Percentiles rank a stretch among this genome's conserved stretches.
Conservation (phyloP, 2,797 vertebrate species). For the Anabas testudineus region DNA sequence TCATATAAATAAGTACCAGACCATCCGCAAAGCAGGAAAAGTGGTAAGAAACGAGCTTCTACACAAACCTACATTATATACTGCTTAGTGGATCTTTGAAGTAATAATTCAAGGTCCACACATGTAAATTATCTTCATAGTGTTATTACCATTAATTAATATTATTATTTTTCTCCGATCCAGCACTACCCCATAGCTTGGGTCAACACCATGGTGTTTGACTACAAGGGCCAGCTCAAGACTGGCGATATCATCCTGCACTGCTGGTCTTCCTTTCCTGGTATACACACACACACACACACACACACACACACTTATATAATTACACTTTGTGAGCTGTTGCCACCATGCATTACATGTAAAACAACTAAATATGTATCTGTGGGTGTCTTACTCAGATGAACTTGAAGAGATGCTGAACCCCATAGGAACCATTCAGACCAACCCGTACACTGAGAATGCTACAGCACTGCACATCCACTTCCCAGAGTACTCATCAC, state of each 20-base stretch:
- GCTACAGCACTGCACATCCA: conserved; percentile 93
- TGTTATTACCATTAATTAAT: not conserved
- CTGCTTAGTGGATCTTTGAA: not conserved
- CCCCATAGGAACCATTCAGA: conserved; percentile 97
- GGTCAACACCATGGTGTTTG: conserved; percentile 99
- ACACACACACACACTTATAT: not conserved
- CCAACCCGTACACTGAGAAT: conserved; percentile 97
- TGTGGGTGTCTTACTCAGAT: conserved; percentile 82
- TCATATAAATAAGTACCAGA: conserved; percentile 94
- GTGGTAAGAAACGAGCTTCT: conserved; percentile 68
- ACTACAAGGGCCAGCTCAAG: conserved; percentile 96
- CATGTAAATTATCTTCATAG: not conserved
- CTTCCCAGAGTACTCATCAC: conserved; percentile 90
- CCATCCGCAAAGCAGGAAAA: conserved; percentile 87
- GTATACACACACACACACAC: conserved; percentile 71
- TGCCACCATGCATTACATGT: not conserved
- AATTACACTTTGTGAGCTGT: conserved; percentile 3
- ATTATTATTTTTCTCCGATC: not conserved
- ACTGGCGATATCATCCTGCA: conserved; percentile 92
- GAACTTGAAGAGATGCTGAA: conserved; percentile 99
- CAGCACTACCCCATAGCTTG: conserved; percentile 98
- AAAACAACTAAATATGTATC: not conserved
- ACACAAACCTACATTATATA: not conserved
- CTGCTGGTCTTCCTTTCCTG: conserved; percentile 99
- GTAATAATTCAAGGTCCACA: not conserved